phyloP scores from a whole-genome alignment of 2,797 vertebrate genomes.

The Amniataba percoides region DNA sequence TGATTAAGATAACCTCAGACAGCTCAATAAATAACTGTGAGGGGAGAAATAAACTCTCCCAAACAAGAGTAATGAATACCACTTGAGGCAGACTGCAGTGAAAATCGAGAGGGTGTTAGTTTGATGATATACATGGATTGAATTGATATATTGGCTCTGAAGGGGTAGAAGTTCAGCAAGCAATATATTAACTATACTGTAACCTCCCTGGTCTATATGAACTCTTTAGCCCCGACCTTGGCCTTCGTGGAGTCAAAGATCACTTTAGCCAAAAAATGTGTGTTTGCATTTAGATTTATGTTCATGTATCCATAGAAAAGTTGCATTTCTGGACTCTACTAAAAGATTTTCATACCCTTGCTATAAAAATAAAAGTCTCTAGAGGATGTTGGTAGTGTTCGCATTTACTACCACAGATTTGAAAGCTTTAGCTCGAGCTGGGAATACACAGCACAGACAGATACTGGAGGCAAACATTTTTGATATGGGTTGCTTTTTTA shows the following conservation, averaged over 20 bases:
- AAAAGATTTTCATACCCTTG: too few relatives aligned
- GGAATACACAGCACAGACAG: too few relatives aligned
- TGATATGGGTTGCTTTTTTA: too few relatives aligned
- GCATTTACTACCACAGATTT: too few relatives aligned
- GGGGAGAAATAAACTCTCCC: neutral
- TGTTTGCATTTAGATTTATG: neutral
- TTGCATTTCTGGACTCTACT: too few relatives aligned
- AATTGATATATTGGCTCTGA: slow-evolving; percentile 18
- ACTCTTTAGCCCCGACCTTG: neutral
- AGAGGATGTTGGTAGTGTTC: neutral
- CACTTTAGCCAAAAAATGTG: neutral
- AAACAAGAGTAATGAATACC: neutral
- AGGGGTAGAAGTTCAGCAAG: slow-evolving; percentile 9
- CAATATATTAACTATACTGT: neutral
- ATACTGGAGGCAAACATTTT: too few relatives aligned
- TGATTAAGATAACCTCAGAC: neutral
- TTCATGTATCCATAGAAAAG: neutral
- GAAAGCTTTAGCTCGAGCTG: too few relatives aligned
- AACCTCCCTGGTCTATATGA: neutral
- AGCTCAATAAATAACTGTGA: neutral
- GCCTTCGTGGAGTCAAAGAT: neutral
- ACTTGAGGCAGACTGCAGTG: neutral
- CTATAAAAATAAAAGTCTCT: neutral
- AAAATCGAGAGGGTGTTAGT: neutral
- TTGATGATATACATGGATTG: neutral